Conservation (phyloP, 2,113 vertebrate species). For the Aegithalos caudatus region DNA sequence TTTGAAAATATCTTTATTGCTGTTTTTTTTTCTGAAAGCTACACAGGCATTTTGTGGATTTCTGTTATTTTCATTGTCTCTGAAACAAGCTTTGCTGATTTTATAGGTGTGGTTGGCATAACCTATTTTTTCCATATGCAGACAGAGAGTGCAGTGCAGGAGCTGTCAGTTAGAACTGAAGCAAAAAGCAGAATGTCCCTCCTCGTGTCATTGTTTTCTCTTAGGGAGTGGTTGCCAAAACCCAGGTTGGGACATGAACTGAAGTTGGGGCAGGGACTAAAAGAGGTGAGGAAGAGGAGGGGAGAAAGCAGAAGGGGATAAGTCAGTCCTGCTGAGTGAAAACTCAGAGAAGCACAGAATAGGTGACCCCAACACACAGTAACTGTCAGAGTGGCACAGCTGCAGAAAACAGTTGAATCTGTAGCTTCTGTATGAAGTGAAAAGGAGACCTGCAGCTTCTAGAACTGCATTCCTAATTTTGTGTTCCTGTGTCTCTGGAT, state of each 20-base stretch:
- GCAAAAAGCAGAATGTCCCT: background rate
- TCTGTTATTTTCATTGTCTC: background rate
- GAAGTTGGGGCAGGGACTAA: background rate
- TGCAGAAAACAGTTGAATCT: background rate
- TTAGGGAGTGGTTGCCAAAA: background rate
- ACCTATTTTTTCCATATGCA: background rate
- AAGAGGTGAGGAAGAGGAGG: background rate
- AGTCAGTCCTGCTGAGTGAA: background rate
- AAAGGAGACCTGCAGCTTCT: background rate
- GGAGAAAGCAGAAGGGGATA: background rate
- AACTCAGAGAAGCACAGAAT: background rate
- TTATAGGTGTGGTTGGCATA: background rate
- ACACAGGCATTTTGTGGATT: background rate
- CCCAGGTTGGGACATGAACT: background rate
- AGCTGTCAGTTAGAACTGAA: background rate
- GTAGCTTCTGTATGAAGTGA: background rate
- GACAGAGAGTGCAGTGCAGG: background rate
- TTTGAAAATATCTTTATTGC: background rate
- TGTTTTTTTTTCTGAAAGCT: background rate
- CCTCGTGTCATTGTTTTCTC: background rate
- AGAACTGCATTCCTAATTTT: background rate
- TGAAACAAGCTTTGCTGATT: background rate
- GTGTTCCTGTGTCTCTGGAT: background rate
- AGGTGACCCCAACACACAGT: background rate
- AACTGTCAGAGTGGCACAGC: background rate